phyloP scores from a whole-genome alignment of 2,113 vertebrate genomes.

The Notechis scutatus region DNA sequence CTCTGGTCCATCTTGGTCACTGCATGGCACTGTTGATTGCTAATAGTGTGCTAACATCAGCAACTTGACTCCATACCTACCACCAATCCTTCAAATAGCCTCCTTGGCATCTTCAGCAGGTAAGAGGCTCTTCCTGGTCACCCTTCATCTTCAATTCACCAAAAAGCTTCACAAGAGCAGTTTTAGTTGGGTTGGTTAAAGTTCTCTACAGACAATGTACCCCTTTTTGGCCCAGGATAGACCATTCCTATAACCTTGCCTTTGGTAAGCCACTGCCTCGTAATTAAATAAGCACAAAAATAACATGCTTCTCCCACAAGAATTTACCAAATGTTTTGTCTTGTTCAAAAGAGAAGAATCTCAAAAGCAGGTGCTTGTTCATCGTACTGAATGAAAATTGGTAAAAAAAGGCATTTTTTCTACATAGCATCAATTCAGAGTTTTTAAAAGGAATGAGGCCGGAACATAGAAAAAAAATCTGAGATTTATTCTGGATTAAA shows the following conservation, averaged over 20 bases:
- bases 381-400: neutral
- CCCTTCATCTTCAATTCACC: neutral
- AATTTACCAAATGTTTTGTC: neutral
- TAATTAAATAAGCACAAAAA: neutral
- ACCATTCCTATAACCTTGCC: neutral
- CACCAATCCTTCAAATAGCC: neutral
- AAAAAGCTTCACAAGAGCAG: neutral
- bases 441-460: neutral
- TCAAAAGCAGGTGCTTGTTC: neutral
- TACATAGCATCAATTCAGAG: neutral
- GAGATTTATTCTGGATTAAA: neutral
- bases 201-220: neutral
- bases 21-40: neutral
- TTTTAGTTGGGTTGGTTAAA: neutral
- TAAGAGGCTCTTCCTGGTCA: neutral
- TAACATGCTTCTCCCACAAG: neutral
- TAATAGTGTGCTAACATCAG: neutral
- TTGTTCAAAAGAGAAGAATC: neutral
- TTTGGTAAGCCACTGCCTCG: neutral
- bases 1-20: neutral
- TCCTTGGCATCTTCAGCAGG: neutral
- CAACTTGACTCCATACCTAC: neutral
- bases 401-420: neutral
- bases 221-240: neutral
- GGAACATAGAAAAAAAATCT: neutral